These are phyloP conservation scores for Chelon auratus DNA, from an alignment of 2,797 vertebrate genomes.

Conservation along the genomic window DNA sequence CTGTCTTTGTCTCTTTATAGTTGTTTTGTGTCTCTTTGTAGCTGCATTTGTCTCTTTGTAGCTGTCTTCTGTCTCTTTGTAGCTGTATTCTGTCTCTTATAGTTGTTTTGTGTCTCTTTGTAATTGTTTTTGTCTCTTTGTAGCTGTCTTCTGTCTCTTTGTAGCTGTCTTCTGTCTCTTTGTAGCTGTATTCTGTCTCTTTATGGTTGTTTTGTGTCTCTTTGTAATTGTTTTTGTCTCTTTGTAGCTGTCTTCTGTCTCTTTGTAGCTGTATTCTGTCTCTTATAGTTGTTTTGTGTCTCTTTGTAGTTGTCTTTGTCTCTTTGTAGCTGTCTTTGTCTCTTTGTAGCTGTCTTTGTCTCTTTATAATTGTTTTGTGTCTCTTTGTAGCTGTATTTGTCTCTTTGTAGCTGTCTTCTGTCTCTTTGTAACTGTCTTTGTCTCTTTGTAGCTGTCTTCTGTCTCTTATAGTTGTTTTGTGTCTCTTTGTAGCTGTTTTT, in stretches of 20 bases:
- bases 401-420: too few relatives aligned
- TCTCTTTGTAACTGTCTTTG: too few relatives aligned
- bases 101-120: not conserved
- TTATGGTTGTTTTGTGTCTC: not conserved
- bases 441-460: too few relatives aligned
- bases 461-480: too few relatives aligned
- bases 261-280: not conserved
- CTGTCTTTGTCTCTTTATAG: not conserved
- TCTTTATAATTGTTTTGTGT: not conserved
- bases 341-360: not conserved
- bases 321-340: not conserved
- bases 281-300: not conserved
- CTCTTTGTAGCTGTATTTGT: too few relatives aligned
- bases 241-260: too few relatives aligned
- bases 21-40: not conserved
- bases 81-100: not conserved
- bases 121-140: too few relatives aligned
- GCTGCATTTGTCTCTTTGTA: not conserved
- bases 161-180: not conserved
- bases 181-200: not conserved
- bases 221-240: too few relatives aligned
- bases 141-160: too few relatives aligned
- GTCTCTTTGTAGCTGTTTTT: not conserved
- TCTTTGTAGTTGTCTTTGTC: not conserved
- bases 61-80: not conserved